These are phyloP conservation scores for Cacoxenus indagator DNA, from an alignment of 2,888 invertebrate genomes.

Conservation along the genomic window DNA sequence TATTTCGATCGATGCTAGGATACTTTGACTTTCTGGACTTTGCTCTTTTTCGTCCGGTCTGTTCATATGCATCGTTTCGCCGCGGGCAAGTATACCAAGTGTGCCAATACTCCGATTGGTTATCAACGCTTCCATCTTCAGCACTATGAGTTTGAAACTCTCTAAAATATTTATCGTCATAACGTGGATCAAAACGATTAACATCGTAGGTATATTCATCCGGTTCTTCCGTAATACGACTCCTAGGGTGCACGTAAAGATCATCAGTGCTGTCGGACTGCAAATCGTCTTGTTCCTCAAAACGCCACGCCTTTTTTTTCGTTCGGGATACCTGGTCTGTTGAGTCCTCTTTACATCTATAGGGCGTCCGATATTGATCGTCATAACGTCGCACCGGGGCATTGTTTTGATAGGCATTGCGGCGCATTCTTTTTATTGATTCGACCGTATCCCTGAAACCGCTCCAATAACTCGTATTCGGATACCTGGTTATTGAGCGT, in stretches of 20 bases:
- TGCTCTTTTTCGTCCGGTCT: no score
- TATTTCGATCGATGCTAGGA: no score
- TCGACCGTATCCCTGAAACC: neutral
- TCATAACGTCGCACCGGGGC: neutral
- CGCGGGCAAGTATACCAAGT: neutral
- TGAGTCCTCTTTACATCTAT: no score
- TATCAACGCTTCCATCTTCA: neutral
- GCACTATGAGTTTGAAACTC: neutral
- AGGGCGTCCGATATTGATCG: neutral
- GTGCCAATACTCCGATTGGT: neutral
- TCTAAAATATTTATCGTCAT: constrained; percentile 19
- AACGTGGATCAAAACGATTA: constrained; percentile 24
- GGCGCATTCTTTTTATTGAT: neutral
- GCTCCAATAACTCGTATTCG: no score
- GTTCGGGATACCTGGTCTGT: no score
- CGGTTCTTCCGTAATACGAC: neutral
- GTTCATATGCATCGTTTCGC: no score
- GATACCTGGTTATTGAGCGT: no score
- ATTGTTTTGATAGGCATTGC: neutral
- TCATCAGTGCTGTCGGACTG: neutral
- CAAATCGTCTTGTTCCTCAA: neutral
- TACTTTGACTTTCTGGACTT: no score
- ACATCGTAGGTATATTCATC: neutral
- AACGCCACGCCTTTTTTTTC: neutral
- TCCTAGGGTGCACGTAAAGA: neutral